A percentile compares a stretch with the other conserved stretches of the same genome.
These are phyloP conservation scores for Pseudolycoriella hygida DNA, from an alignment of 2,888 invertebrate species.

Conservation along the genomic window DNA sequence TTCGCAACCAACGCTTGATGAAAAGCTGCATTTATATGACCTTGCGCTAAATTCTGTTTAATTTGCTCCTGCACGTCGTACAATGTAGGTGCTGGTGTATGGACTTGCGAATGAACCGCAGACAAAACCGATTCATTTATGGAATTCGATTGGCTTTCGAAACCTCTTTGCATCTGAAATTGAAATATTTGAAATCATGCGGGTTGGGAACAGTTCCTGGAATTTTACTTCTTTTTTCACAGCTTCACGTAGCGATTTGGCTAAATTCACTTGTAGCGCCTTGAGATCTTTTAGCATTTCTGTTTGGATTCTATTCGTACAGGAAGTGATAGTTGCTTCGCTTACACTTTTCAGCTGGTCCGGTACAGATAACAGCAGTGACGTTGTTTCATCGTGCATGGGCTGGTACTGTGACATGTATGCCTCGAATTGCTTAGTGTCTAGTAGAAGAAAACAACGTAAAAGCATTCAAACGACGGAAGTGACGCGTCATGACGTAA, in stretches of 20 bases:
- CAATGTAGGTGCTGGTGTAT: constrained; percentile 51
- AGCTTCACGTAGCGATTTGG: constrained; percentile 24
- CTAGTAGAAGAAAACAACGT: constrained; percentile 17
- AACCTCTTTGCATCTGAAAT: constrained; percentile 27
- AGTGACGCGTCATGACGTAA: no score
- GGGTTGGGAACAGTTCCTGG: no score
- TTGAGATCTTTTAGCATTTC: constrained; percentile 27
- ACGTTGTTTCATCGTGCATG: constrained; percentile 22
- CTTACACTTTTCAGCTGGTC: constrained; percentile 14
- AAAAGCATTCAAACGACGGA: background rate
- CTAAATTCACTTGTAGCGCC: constrained; percentile 20
- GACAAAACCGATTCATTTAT: constrained; percentile 38
- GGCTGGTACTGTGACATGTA: constrained; percentile 30
- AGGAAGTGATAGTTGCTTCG: constrained; percentile 4
- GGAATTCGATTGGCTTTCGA: constrained; percentile 39
- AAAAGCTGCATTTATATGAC: constrained; percentile 75
- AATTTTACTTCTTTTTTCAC: constrained; percentile 24
- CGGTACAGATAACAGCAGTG: constrained; percentile 20
- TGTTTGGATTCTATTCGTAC: constrained; percentile 16
- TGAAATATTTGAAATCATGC: background rate
- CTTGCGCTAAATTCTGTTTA: constrained; percentile 44
- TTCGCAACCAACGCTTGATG: constrained; percentile 77
- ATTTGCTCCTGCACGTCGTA: constrained; percentile 46
- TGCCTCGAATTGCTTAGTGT: constrained; percentile 33
- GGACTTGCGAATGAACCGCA: constrained; percentile 49